These are phyloP conservation scores for Reticulitermes lucifugus DNA, from an alignment of 2,888 invertebrate genomes.

Conservation along the genomic window DNA sequence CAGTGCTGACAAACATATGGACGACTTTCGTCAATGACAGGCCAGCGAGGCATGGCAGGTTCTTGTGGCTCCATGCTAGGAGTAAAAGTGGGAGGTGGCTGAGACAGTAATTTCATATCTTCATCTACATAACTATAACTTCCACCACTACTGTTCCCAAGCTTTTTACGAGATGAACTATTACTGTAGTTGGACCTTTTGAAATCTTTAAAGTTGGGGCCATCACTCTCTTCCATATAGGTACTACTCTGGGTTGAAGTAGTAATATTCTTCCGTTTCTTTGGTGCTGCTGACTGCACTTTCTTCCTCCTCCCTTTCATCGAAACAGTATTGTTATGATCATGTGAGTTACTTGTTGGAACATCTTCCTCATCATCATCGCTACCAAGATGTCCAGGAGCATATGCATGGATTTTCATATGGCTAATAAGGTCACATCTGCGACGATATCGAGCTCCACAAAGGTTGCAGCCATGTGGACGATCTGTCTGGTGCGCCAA, in stretches of 20 bases:
- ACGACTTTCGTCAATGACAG: slow-evolving; percentile 76
- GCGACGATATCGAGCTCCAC: slow-evolving; percentile 83
- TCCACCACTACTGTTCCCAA: slow-evolving; percentile 56
- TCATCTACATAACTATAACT: slow-evolving; percentile 65
- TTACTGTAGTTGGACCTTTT: slow-evolving; percentile 53
- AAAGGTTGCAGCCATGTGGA: slow-evolving; percentile 84
- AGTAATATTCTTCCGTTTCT: slow-evolving; percentile 61
- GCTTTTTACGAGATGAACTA: slow-evolving; percentile 57
- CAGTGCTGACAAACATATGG: slow-evolving; percentile 86
- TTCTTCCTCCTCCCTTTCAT: slow-evolving; percentile 61
- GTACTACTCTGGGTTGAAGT: slow-evolving; percentile 56
- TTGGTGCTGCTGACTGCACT: slow-evolving; percentile 60
- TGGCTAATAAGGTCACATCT: slow-evolving; percentile 87
- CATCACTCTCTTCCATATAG: slow-evolving; percentile 32
- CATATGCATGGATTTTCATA: slow-evolving; percentile 83
- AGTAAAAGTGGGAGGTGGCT: slow-evolving; percentile 34
- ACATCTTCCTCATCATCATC: slow-evolving; percentile 67
- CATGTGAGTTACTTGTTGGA: slow-evolving; percentile 60
- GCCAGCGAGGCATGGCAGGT: slow-evolving; percentile 62
- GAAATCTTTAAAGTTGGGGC: slow-evolving; percentile 8
- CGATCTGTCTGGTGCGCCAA: slow-evolving; percentile 87
- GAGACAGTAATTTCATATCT: slow-evolving; percentile 64
- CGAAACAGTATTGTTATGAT: slow-evolving; percentile 59
- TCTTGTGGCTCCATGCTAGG: slow-evolving; percentile 38
- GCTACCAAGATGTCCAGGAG: slow-evolving; percentile 71